Base-by-base conservation (phyloP, 2,113 vertebrate species). In the Vidua chalybeata region DNA sequence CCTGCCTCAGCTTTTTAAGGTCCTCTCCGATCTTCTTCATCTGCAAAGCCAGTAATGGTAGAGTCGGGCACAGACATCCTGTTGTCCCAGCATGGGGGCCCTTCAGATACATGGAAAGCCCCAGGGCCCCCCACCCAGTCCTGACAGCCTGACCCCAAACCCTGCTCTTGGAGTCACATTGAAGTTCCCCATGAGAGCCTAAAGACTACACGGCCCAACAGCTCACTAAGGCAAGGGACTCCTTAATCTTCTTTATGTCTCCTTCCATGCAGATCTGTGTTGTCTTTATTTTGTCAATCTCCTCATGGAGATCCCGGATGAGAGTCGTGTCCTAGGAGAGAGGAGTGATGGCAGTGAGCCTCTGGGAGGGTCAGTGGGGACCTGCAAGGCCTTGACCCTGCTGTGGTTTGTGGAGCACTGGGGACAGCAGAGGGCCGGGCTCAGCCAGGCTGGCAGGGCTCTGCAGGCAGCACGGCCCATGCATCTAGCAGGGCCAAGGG, bases 21-120 rank as follows among this genome's bases (percentile, higher is more conserved):
- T 96, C 13, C 6, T 9, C 91, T 4, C 96, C 81, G 43, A 97
- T 17, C 63, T 55, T 93, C 7, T 94, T 95, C 69, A 97, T 37
- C 97, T 97, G 31, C 33, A 31, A 87, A 85, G 3, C 61, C 26
- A 15, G 5, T 3, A 33, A 52, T 7, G 5, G 7, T 58, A 46
- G 8, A 24, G 33, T 86, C 49, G 67, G 41, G 33, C 28, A 46
- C 1, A 3, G 13, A 6, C 5, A 19, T 16, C 1, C 2, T 2
- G 7, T 33, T 11, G 2, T 39, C 10, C 30, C 49, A 45, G 35
- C 1, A 0, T 39, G 35, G 24, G 28, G 35, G 4, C 24, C 35
- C 19, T 51, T 51, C 24, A 58, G 13, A 10, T 58, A 18, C 71
- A 56, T 41, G 41, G 41, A 13, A 8, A 7, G 69, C 14, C 4